Conservation (phyloP, 92 coral and sea anemone species). For the Porites lobata region DNA sequence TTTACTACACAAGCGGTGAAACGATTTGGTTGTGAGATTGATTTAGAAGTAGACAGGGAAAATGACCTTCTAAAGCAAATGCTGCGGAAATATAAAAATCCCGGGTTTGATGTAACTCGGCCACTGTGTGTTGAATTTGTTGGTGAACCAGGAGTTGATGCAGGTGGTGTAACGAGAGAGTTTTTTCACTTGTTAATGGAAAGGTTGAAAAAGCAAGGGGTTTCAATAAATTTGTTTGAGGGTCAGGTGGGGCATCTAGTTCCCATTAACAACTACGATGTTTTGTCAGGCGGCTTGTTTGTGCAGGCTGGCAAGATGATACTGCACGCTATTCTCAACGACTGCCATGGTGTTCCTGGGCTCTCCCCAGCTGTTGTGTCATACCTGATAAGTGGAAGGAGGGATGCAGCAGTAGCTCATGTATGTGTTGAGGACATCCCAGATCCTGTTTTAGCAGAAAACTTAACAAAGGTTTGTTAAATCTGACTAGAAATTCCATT, state of each 20-base stretch:
- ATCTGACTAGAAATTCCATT: neutral
- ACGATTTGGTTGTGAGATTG: conserved; percentile 19
- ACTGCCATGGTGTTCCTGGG: conserved; percentile 44
- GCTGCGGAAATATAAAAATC: conserved; percentile 63
- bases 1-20: conserved; percentile 35
- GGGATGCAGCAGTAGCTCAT: conserved; percentile 38
- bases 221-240: conserved; percentile 43
- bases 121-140: conserved; percentile 47
- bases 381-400: conserved; percentile 32
- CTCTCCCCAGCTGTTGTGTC: conserved; percentile 35
- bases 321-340: conserved; percentile 40
- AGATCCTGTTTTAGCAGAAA: conserved; percentile 28
- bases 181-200: conserved; percentile 21
- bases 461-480: conserved; percentile 6
- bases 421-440: conserved; percentile 35
- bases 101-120: conserved; percentile 34
- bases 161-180: conserved; percentile 49
- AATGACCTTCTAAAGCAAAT: conserved; percentile 49
- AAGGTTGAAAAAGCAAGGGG: neutral
- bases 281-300: conserved; percentile 45
- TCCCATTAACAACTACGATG: conserved; percentile 37
- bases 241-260: conserved; percentile 34
- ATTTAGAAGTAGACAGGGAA: conserved; percentile 36
- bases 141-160: conserved; percentile 39
- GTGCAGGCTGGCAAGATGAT: conserved; percentile 44